Base-by-base conservation (phyloP, 2,888 invertebrate species). In the Apodemia mormo region DNA sequence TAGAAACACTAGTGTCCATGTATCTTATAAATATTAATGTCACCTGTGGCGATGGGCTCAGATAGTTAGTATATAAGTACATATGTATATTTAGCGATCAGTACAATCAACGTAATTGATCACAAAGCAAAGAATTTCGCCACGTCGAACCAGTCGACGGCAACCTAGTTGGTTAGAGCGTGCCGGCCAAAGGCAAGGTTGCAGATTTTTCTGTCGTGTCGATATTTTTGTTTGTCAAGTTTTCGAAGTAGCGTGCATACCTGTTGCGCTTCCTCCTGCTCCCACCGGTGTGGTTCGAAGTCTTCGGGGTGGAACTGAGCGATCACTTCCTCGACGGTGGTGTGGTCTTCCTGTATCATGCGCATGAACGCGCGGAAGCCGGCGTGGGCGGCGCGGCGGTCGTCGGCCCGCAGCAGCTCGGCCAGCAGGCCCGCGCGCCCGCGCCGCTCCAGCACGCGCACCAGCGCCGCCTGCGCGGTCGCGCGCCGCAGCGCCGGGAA, bases 301-400 rank as follows among this genome's bases (percentile, higher is more conserved):
- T 97, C 97, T 88, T 97, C 96, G 2, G 97, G 97, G 72, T 95
- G 95, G 82, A 97, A 97, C 79, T 96, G 95, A 2, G 96, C 95
- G 76, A 97, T 96, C 33, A 97, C 96, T 87, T 97, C 97, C 86
- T 97, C 97, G 33, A 97, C 96, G 1, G 96, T 96, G 56, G 14
- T 29, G 14, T 52, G 96, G 80, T 96, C 95, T 71, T 96, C 92
- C 82, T 97, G 96, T 9, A 97, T 95, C 97, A 97, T 97, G 81
- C 95, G 95, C 91, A 97, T 96, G 85, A 97, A 97, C 7, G 97
- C 97, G 76, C 96, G 95, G 88, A 97, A 97, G 12, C 97, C 97
- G 68, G 96, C 96, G 68, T 96, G 97, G 0, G 96, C 96, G 4
- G 96, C 97, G 33, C 97, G 94, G 33, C 33, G 33, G 33, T 95